phyloP scores from a whole-genome alignment of 1,140 invertebrate species.

The Lordiphosa clarofinis region DNA sequence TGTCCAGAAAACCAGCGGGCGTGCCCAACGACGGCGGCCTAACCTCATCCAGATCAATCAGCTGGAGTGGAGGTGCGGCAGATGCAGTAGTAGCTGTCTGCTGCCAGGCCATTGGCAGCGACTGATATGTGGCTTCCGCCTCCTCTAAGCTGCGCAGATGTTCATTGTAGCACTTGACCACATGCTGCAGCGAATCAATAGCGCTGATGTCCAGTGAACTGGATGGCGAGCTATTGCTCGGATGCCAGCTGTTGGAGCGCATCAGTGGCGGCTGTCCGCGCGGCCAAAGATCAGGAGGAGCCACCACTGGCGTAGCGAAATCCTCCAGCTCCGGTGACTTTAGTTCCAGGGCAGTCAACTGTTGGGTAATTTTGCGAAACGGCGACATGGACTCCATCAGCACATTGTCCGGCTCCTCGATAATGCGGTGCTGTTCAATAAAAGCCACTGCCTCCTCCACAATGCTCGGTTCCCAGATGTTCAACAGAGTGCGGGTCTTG shows the following conservation, averaged over 20 bases:
- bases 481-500: constrained; percentile 88
- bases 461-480: constrained; percentile 90
- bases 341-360: constrained; percentile 85
- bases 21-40: constrained; percentile 19
- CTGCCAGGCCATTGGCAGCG: constrained; percentile 51
- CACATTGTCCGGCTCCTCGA: constrained; percentile 78
- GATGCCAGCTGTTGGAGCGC: constrained; percentile 74
- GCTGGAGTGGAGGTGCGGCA: constrained; percentile 21
- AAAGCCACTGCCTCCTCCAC: constrained; percentile 92
- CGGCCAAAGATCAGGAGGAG: constrained; percentile 82
- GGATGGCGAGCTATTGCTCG: constrained; percentile 52
- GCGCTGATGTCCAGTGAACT: constrained; percentile 75
- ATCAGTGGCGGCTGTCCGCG: constrained; percentile 73
- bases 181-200: constrained; percentile 69
- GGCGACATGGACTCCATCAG: constrained; percentile 84
- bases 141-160: constrained; percentile 57
- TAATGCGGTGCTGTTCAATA: constrained; percentile 85
- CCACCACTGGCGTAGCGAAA: constrained; percentile 85
- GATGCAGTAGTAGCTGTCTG: neutral
- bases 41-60: constrained; percentile 60
- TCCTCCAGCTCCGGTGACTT: constrained; percentile 87
- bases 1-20: constrained; percentile 83
- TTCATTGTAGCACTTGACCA: constrained; percentile 73
- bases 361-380: constrained; percentile 88
- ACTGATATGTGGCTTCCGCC: constrained; percentile 67